phyloP scores from a whole-genome alignment of 2,888 invertebrate genomes.

The Digitonthophagus gazella region DNA sequence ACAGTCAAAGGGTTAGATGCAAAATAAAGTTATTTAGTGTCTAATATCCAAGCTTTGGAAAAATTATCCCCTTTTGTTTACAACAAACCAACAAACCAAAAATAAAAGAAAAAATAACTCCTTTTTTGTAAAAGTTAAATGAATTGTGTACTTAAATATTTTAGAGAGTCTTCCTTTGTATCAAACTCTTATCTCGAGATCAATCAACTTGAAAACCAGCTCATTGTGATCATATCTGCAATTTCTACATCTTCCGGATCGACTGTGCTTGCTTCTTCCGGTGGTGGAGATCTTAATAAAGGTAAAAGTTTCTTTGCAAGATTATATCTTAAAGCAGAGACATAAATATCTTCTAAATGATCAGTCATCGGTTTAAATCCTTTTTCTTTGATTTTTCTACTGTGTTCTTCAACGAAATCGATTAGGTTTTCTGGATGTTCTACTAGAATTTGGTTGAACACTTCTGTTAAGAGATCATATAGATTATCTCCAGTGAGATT shows the following conservation, averaged over 20 bases:
- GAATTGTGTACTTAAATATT: too few relatives aligned
- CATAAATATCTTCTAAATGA: conserved; percentile 63
- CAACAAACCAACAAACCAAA: too few relatives aligned
- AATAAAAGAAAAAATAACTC: too few relatives aligned
- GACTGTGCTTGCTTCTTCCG: conserved; percentile 44
- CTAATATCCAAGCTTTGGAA: too few relatives aligned
- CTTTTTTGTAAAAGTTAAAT: too few relatives aligned
- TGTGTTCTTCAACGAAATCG: conserved; percentile 83
- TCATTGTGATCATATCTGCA: conserved; percentile 48
- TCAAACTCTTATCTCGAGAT: too few relatives aligned
- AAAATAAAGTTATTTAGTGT: too few relatives aligned
- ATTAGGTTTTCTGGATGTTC: conserved; percentile 79
- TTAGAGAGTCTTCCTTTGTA: too few relatives aligned
- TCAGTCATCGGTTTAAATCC: conserved; percentile 65
- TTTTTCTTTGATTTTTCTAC: conserved; percentile 73
- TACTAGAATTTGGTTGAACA: conserved; percentile 73
- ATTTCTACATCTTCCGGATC: conserved; percentile 49
- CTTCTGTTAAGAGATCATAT: conserved; percentile 72
- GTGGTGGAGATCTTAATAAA: conserved; percentile 49
- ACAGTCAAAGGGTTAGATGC: too few relatives aligned
- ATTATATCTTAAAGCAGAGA: conserved; percentile 58
- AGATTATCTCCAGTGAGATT: conserved; percentile 32
- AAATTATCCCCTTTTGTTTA: too few relatives aligned
- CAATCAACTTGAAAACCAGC: too few relatives aligned
- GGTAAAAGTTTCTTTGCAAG: conserved; percentile 55